phyloP scores from a whole-genome alignment of 64 coral and sea anemone species.

The Stichodactyla mertensii region DNA sequence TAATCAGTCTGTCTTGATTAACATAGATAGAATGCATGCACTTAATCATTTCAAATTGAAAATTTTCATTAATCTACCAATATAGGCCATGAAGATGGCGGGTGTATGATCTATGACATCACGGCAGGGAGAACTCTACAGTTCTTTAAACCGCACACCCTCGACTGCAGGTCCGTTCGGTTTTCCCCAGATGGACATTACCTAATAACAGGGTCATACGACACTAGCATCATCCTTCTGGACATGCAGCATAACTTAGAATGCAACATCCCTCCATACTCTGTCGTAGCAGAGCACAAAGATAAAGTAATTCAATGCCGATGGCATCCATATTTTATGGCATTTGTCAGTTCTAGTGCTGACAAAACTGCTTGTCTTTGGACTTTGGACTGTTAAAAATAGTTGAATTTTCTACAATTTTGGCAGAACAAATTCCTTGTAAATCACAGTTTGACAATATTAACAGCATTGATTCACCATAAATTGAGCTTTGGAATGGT shows the following conservation, averaged over 20 bases:
- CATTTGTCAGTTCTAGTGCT: constrained; percentile 92
- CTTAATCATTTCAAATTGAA: background rate
- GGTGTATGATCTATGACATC: constrained; percentile 96
- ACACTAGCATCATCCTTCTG: constrained; percentile 75
- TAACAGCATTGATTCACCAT: too few species aligned
- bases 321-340: constrained; percentile 74
- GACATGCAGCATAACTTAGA: constrained; percentile 78
- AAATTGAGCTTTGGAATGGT: too few species aligned
- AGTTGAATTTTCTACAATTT: background rate
- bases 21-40: too few species aligned
- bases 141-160: constrained; percentile 83
- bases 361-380: constrained; percentile 86
- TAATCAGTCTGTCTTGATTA: too few species aligned
- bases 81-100: constrained; percentile 86
- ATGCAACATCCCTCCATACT: constrained; percentile 61
- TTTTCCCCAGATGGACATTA: constrained; percentile 85
- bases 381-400: constrained; percentile 58
- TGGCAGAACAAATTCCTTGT: too few species aligned
- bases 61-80: background rate
- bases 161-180: constrained; percentile 91
- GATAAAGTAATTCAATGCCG: constrained; percentile 97
- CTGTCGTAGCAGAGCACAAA: constrained; percentile 68
- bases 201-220: constrained; percentile 85
- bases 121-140: constrained; percentile 77
- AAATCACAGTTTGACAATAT: too few species aligned